A percentile compares a stretch with the other conserved stretches of the same genome.
phyloP scores from a whole-genome alignment of 2,797 vertebrate species.

The Hemitrygon akajei region DNA sequence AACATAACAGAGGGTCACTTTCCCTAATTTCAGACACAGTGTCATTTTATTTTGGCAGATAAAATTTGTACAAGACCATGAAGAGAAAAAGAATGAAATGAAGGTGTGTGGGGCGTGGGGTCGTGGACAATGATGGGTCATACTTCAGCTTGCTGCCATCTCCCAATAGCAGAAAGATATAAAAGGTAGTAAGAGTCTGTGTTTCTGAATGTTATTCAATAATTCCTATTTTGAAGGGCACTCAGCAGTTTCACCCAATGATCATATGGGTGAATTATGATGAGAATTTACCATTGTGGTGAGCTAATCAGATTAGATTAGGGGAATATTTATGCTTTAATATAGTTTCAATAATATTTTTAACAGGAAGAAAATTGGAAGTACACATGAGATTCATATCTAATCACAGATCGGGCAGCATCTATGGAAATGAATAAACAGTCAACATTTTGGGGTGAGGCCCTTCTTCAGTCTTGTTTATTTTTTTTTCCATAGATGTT shows the following conservation, averaged over 20 bases:
- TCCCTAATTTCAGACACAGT: constrained; percentile 38
- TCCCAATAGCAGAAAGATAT: neutral
- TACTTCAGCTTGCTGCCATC: neutral
- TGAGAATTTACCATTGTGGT: neutral
- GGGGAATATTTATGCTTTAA: neutral
- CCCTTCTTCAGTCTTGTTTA: no score
- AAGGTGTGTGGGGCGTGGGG: neutral
- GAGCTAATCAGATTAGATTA: neutral
- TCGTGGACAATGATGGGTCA: no score
- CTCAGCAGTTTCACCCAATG: neutral
- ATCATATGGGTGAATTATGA: neutral
- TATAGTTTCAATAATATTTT: neutral
- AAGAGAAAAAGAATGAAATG: neutral
- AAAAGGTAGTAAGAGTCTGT: neutral
- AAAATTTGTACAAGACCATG: neutral
- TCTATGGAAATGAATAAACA: neutral
- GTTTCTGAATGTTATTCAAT: neutral
- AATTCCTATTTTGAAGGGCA: neutral
- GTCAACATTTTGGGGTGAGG: no score
- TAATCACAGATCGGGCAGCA: neutral
- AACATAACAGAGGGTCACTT: constrained; percentile 43
- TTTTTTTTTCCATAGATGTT: no score
- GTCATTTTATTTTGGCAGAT: neutral
- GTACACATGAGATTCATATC: neutral
- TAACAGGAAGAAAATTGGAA: neutral